These are phyloP conservation scores for Lypha dubia DNA, from an alignment of 2,888 invertebrate species.

Conservation along the genomic window DNA sequence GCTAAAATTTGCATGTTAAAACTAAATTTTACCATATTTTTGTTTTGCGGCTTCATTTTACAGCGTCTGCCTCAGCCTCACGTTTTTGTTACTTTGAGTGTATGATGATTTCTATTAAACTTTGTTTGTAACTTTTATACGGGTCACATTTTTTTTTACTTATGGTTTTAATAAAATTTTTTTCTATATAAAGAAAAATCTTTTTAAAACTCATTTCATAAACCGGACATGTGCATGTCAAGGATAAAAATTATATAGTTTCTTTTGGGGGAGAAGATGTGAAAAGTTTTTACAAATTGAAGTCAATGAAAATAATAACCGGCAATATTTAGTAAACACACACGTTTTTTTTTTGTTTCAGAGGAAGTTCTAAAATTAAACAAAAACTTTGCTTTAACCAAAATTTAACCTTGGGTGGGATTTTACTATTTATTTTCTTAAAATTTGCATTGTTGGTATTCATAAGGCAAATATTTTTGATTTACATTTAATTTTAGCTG, in stretches of 20 bases:
- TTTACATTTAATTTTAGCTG: constrained; percentile 23
- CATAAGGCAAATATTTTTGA: constrained; percentile 5
- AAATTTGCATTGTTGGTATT: neutral
- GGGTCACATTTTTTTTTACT: neutral
- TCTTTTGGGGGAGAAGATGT: neutral
- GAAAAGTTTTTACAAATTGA: neutral
- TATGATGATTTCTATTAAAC: constrained; percentile 21
- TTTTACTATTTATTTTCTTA: constrained; percentile 20
- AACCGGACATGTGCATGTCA: constrained; percentile 11
- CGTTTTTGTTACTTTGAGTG: constrained; percentile 35
- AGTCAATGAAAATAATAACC: constrained; percentile 16
- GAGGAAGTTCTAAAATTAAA: constrained; percentile 6
- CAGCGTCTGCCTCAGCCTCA: no score
- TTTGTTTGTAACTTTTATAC: constrained; percentile 24
- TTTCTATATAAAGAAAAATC: constrained; percentile 4
- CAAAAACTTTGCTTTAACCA: neutral
- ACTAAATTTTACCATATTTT: neutral
- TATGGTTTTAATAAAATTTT: neutral
- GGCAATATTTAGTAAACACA: constrained; percentile 48
- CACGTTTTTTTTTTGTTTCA: neutral
- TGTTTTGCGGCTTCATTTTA: no score
- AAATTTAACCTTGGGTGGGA: constrained; percentile 13
- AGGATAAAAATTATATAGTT: neutral
- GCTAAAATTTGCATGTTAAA: neutral
- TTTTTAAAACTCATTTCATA: constrained; percentile 25